A percentile compares a stretch with the other conserved stretches of the same genome.
Evolutionary conservation across 2,797 vertebrate species (phyloP).

Genomic region (Taeniopygia guttata): DNA sequence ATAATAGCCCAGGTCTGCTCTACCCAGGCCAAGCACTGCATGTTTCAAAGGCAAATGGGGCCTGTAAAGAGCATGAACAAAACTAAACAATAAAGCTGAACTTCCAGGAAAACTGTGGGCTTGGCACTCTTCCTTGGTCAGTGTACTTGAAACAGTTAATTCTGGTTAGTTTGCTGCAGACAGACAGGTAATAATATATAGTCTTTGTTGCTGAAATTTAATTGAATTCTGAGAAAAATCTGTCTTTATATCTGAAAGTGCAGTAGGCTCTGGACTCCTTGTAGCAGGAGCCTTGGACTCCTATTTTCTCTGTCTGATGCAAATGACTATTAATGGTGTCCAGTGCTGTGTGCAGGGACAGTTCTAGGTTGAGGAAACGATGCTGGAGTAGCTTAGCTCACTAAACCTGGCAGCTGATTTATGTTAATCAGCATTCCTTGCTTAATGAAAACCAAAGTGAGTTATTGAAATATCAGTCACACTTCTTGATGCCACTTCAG

Average conservation of each 20-base stretch:
- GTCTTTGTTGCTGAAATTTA: background rate
- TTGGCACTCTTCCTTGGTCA: background rate
- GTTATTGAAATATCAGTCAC: background rate
- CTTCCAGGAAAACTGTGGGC: background rate
- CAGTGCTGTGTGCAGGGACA: background rate
- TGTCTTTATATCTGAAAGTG: background rate
- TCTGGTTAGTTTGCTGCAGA: background rate
- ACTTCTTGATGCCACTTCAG: background rate
- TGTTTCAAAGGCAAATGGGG: background rate
- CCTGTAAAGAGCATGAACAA: background rate
- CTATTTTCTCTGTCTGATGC: background rate
- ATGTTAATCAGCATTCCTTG: background rate
- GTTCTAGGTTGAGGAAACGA: background rate
- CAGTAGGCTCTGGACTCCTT: background rate
- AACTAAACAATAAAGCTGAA: background rate
- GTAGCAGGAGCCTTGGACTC: background rate
- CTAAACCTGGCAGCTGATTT: background rate
- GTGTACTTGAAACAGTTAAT: background rate
- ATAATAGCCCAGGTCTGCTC: background rate
- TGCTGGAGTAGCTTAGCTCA: background rate
- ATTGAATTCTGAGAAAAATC: background rate
- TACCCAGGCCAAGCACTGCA: background rate
- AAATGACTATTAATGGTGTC: background rate
- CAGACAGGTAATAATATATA: rapidly evolving
- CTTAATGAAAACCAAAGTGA: slow-evolving; percentile 40